Base-by-base conservation (phyloP, 2,797 vertebrate genomes). In the Hoplostethus mediterraneus region DNA sequence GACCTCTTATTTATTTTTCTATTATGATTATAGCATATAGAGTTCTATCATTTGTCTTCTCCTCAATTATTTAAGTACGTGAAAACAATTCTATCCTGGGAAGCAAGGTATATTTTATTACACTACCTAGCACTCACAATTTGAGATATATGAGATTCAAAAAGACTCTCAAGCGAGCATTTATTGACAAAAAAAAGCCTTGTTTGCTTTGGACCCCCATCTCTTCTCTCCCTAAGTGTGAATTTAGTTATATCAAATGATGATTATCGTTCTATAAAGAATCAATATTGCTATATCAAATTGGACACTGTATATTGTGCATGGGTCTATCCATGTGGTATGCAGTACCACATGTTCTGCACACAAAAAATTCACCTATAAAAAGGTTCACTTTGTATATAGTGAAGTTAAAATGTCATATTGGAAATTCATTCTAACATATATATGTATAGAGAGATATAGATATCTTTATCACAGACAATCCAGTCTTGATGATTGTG, bases 401-500 rank as follows among this genome's bases (percentile, higher is more conserved):
- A 90, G 75, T 89, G 71, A 83, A 82, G 83, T 58, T 21, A 56
- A 58, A 71, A 63, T 88, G 83, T 91, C 75, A 82, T 88, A 83
- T 74, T 87, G 82, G 86, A 87, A 82, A 87, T 89, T 16, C 81
- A 82, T 56, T 84, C 65, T 64, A 36, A 69, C 40, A 65, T 84
- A 74, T 67, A 58, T 53, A 51, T 21, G 21, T 21, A 21, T 21
- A 21, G 16, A 62, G 42, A 80, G 57, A 72, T 74, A 87, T 76
- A 92, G 77, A 88, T 88, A 87, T 89, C 80, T 92, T 91, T 92
- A 92, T 91, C 88, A 85, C 79, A 70, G 92, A 93, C 93, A 94
- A 93, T 93, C 91, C 53, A 75, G 85, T 92, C 82, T 89, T 72
- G 61, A 86, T 86, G 88, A 92, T 91, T 90, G 87, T 90, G 89